Evolutionary conservation across 2,888 invertebrate genomes (phyloP), one percentile per base, ranked within the genome.

Genomic region (Archaeoteleia sp.): DNA sequence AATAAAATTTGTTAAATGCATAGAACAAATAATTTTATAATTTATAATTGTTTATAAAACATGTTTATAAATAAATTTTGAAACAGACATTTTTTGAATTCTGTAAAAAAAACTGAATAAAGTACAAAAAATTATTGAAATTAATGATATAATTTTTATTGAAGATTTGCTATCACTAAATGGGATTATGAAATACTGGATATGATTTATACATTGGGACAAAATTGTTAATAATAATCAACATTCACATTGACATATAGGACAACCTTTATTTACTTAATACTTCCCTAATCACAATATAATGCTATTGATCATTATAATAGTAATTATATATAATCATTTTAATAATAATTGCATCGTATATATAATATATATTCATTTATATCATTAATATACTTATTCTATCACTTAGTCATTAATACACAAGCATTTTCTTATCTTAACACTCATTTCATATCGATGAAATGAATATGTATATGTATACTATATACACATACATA

Each of bases 231-330:
- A 35, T 20, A 58, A 49, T 30, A 51, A 43, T 42, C 9, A 40
- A 39, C 35, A 39, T 7, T 25, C 35, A 54, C 29, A 63, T 72
- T 77, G 75, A 80, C 79, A 77, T 79, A 74, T 77, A 82, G 81
- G 82, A 83, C 78, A 82, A 84, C 79, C 80, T 83, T 84, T 84
- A 83, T 84, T 84, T 81, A 77, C 55, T 83, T 77, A 80, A 79
- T 82, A 74, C 72, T 74, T 77, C 75, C 77, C 79, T 80, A 82
- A 75, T 80, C 76, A 83, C 80, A 82, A 82, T 82, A 78, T 79
- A 80, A 77, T 81, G 78, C 80, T 80, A 81, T 80, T 77, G 77
- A 77, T 78, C 72, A 73, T 76, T 71, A 75, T 78, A 77, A 78
- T 78, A 78, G 74, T 82, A 78, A 78, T 77, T 75, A 78, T 74